Evolutionary conservation across 2,888 invertebrate species (phyloP).

Genomic region (Drosophila pseudotakahashii): DNA sequence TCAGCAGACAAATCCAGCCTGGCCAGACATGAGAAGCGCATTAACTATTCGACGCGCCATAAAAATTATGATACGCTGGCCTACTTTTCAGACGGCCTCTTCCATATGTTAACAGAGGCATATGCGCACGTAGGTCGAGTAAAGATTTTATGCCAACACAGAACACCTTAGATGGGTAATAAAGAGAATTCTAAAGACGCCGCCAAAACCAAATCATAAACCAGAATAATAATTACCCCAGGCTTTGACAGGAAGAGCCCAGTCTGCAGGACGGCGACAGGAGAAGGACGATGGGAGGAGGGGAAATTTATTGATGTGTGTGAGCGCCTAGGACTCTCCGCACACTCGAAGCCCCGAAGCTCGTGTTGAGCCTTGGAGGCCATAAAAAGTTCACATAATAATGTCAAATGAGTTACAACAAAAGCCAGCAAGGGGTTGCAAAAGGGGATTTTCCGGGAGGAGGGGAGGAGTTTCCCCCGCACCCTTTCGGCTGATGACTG

Average conservation of each 20-base stretch:
- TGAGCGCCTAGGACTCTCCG: constrained; percentile 62
- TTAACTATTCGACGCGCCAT: constrained; percentile 70
- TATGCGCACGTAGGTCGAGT: constrained; percentile 51
- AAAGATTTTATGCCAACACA: constrained; percentile 67
- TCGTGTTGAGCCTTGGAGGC: constrained; percentile 70
- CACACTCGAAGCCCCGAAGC: constrained; percentile 27
- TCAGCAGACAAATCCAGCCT: not conserved
- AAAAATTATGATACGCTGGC: constrained; percentile 63
- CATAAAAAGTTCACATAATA: constrained; percentile 80
- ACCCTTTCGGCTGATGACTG: constrained; percentile 73
- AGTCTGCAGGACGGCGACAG: constrained; percentile 18
- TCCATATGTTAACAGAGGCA: constrained; percentile 17
- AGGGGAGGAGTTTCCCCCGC: constrained; percentile 5
- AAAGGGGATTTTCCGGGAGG: constrained; percentile 2
- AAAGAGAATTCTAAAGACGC: constrained; percentile 71
- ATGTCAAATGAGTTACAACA: constrained; percentile 80
- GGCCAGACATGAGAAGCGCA: constrained; percentile 64
- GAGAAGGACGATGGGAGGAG: constrained; percentile 33
- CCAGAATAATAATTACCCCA: constrained; percentile 79
- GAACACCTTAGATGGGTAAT: constrained; percentile 67
- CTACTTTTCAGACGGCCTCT: constrained; percentile 47
- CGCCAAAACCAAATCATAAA: constrained; percentile 69
- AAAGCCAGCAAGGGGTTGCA: constrained; percentile 56
- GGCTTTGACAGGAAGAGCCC: constrained; percentile 71
- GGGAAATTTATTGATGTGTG: constrained; percentile 76